Evolutionary conservation across 1,140 invertebrate genomes (phyloP).

Genomic region (Papilio xuthus): DNA sequence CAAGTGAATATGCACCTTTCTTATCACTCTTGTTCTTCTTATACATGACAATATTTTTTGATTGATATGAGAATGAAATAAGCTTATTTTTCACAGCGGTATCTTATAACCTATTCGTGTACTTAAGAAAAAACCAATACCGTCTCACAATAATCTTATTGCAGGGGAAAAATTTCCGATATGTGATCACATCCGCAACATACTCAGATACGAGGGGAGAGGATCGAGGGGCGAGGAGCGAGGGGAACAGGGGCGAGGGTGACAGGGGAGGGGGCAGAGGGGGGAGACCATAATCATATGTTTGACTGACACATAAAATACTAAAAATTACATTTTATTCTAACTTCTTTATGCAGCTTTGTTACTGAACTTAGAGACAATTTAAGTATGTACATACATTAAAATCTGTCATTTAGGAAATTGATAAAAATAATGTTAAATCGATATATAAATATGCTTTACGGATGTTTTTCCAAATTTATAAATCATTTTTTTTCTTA

Average conservation of each 20-base stretch:
- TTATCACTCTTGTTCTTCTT: no score
- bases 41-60: not conserved
- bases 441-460: no score
- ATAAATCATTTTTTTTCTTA: no score
- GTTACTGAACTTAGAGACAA: not conserved
- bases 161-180: constrained; percentile 19
- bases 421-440: no score
- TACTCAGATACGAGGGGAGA: not conserved
- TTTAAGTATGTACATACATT: no score
- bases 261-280: no score
- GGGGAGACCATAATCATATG: not conserved
- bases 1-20: no score
- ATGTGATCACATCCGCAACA: constrained; percentile 25
- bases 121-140: constrained; percentile 21
- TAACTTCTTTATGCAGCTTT: not conserved
- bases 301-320: constrained; percentile 5
- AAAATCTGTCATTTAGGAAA: no score
- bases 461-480: no score
- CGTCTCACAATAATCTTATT: constrained; percentile 28
- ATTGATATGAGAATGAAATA: not conserved
- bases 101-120: not conserved
- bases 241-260: not conserved
- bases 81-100: not conserved
- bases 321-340: not conserved
- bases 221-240: no score